These are phyloP conservation scores for Varroa destructor DNA, from an alignment of 1,140 invertebrate species.

Conservation along the genomic window DNA sequence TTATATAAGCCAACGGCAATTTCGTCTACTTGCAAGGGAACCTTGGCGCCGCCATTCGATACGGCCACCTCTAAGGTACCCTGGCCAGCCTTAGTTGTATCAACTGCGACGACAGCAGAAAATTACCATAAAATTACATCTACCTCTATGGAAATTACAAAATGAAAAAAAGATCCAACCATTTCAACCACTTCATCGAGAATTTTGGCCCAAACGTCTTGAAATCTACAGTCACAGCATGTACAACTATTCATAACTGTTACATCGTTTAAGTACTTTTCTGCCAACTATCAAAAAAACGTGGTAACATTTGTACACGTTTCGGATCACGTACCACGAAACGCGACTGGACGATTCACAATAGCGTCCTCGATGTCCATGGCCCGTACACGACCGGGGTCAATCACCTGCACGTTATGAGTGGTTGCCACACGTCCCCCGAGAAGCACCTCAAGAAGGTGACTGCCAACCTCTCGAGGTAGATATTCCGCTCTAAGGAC, in stretches of 20 bases:
- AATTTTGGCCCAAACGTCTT: no score
- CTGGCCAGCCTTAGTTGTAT: slow-evolving; percentile 55
- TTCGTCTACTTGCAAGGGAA: slow-evolving; percentile 55
- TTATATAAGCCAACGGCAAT: slow-evolving; percentile 46
- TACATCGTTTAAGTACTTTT: no score
- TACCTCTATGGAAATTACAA: slow-evolving; percentile 5
- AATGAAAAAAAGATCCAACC: not conserved
- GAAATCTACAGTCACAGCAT: no score
- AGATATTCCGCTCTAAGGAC: slow-evolving; percentile 39
- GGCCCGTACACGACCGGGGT: slow-evolving; percentile 63
- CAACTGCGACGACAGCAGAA: slow-evolving; percentile 46
- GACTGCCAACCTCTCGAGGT: slow-evolving; percentile 47
- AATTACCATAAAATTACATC: not conserved
- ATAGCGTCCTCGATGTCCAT: slow-evolving; percentile 61
- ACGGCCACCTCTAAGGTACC: slow-evolving; percentile 65
- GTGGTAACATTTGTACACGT: no score
- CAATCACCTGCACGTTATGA: slow-evolving; percentile 59
- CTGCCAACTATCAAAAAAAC: no score
- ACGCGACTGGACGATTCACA: slow-evolving; percentile 63
- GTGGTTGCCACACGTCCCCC: slow-evolving; percentile 35
- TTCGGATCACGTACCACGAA: slow-evolving; percentile 47
- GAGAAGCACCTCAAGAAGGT: slow-evolving; percentile 48
- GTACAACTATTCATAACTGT: no score
- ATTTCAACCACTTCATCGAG: no score
- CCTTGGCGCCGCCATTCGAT: slow-evolving; percentile 58